phyloP scores from a whole-genome alignment of 2,888 invertebrate species.

The Petrophora chlorosata region DNA sequence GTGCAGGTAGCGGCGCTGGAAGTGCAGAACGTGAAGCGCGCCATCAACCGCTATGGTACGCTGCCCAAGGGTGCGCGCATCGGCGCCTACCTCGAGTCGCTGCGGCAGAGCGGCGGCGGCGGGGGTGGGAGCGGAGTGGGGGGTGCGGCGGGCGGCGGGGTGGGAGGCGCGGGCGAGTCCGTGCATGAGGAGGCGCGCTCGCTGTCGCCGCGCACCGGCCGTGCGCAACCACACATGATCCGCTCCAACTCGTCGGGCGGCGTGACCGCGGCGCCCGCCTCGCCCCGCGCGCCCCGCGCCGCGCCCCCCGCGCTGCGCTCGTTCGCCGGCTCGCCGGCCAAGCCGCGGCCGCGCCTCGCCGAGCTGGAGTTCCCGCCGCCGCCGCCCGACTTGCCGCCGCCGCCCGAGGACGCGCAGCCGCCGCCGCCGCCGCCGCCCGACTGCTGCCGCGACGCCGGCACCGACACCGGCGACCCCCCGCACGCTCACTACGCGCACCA shows the following conservation, averaged over 20 bases:
- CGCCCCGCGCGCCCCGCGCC: slow-evolving; percentile 65
- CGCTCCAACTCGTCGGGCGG: slow-evolving; percentile 95
- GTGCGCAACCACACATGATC: slow-evolving; percentile 92
- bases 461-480: slow-evolving; percentile 75
- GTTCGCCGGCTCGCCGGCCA: slow-evolving; percentile 87
- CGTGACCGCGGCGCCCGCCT: slow-evolving; percentile 84
- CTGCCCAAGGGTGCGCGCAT: slow-evolving; percentile 98
- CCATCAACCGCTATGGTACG: slow-evolving; percentile 97
- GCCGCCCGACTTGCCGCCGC: slow-evolving; percentile 90
- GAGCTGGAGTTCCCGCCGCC: slow-evolving; percentile 95
- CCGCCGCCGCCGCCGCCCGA: slow-evolving; percentile 72
- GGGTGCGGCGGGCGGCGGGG: slow-evolving; percentile 71
- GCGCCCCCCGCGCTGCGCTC: slow-evolving; percentile 77
- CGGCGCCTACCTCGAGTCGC: slow-evolving; percentile 97
- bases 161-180: slow-evolving; percentile 17
- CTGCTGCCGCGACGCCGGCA: slow-evolving; percentile 79
- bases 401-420: slow-evolving; percentile 86
- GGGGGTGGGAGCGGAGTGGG: slow-evolving; percentile 75
- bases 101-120: slow-evolving; percentile 90
- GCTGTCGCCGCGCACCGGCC: slow-evolving; percentile 86
- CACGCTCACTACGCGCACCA: slow-evolving; percentile 58
- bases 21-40: slow-evolving; percentile 97
- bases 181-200: slow-evolving; percentile 80
- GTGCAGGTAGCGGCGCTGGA: slow-evolving; percentile 96
- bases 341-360: slow-evolving; percentile 89